A percentile compares a stretch with the other conserved stretches of the same genome.
Conservation (phyloP, 2,113 vertebrate genomes). For the Tricholaema leucomelas region DNA sequence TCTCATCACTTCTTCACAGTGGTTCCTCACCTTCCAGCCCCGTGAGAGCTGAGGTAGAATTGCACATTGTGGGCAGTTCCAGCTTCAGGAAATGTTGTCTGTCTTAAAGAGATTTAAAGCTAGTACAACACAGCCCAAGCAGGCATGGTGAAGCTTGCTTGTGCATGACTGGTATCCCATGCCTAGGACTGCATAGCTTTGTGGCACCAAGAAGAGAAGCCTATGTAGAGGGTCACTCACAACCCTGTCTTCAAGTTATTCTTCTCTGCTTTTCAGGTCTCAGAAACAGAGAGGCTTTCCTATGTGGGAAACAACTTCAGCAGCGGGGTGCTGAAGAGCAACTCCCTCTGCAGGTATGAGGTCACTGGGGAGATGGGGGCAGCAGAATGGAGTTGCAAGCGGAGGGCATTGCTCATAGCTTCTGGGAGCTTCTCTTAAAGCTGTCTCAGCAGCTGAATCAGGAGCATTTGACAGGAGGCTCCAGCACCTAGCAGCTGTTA, state of each 20-base stretch:
- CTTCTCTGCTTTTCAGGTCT: constrained; percentile 75
- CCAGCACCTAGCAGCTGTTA: background rate
- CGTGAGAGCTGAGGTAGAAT: background rate
- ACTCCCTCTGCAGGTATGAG: constrained; percentile 88
- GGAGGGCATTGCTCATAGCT: background rate
- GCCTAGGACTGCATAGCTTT: background rate
- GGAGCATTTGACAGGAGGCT: background rate
- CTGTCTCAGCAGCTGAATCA: background rate
- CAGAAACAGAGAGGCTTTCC: constrained; percentile 86
- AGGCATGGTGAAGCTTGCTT: background rate
- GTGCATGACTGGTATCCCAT: fast-evolving
- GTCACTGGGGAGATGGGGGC: background rate
- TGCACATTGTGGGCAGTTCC: background rate
- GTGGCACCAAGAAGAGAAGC: background rate
- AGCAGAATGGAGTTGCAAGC: too few relatives aligned
- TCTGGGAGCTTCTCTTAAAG: background rate
- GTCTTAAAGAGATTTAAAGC: background rate
- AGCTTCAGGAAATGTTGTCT: background rate
- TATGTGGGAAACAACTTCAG: constrained; percentile 92
- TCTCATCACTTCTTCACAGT: background rate
- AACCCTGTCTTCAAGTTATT: background rate
- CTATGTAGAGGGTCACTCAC: background rate
- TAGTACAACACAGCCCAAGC: background rate
- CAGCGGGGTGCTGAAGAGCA: constrained; percentile 75
- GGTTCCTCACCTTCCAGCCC: background rate